Percentiles rank a stretch among this genome's conserved stretches.
Conservation (phyloP, 2,113 vertebrate genomes). For the Garra rufa region DNA sequence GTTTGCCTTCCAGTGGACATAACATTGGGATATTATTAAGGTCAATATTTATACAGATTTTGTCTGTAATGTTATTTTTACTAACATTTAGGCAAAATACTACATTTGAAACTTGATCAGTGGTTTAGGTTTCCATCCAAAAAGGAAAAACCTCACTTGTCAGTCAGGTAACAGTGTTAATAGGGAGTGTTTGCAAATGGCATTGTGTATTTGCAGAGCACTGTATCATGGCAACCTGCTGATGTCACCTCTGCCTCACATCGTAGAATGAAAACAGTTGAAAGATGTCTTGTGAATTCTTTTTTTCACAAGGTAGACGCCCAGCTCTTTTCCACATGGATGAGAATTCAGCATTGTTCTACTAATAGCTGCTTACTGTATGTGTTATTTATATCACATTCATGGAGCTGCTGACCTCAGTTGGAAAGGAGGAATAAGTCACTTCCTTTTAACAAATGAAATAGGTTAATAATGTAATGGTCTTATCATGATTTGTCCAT, state of each 20-base stretch:
- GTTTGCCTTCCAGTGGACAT: not conserved
- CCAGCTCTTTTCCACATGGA: constrained; percentile 27
- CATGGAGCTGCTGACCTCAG: not conserved
- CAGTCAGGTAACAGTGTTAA: constrained; percentile 6
- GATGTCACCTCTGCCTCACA: constrained; percentile 10
- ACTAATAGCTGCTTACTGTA: constrained; percentile 36
- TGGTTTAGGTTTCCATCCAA: not conserved
- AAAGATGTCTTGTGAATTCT: no score
- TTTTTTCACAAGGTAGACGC: not conserved
- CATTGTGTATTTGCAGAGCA: constrained; percentile 38
- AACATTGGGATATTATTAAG: not conserved
- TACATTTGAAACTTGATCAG: not conserved
- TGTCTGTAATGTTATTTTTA: constrained; percentile 8
- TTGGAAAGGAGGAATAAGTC: not conserved
- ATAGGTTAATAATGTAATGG: not conserved
- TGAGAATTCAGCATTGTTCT: constrained; percentile 32
- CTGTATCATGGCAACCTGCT: not conserved
- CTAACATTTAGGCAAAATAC: not conserved
- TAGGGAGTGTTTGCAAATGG: constrained; percentile 47
- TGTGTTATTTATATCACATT: constrained; percentile 27
- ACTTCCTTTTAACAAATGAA: not conserved
- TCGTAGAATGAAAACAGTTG: constrained; percentile 25
- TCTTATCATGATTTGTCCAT: not conserved
- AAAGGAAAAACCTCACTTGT: constrained; percentile 19
- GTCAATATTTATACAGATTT: not conserved